Percentiles rank a stretch among this genome's conserved stretches.
phyloP scores from a whole-genome alignment of 2,113 vertebrate species.

The Daphoenositta chrysoptera region DNA sequence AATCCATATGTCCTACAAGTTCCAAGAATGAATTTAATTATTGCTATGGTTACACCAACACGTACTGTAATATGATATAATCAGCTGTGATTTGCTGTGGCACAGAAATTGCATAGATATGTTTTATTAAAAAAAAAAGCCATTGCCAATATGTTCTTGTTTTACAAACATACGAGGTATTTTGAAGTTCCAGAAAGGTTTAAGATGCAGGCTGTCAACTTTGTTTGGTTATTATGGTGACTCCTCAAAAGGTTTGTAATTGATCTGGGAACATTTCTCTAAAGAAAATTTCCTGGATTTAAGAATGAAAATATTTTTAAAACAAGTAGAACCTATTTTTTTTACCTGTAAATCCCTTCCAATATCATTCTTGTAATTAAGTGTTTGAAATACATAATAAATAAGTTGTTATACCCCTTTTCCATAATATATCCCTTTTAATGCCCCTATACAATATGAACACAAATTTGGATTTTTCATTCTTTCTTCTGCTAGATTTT shows the following conservation, averaged over 20 bases:
- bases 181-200: conserved; percentile 21
- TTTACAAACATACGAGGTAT: conserved; percentile 32
- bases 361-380: not conserved
- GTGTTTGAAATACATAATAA: not conserved
- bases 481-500: not conserved
- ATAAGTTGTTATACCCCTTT: not conserved
- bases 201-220: conserved; percentile 15
- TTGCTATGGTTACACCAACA: conserved; percentile 45
- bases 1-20: not conserved
- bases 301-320: not conserved
- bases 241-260: not conserved
- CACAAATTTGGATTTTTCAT: not conserved
- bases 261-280: not conserved
- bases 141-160: conserved; percentile 24
- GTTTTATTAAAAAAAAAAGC: conserved; percentile 26
- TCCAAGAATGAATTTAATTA: conserved; percentile 26
- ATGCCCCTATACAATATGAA: not conserved
- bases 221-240: not conserved
- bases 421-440: not conserved
- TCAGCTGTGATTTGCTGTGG: conserved; percentile 26
- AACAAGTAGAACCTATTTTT: not conserved
- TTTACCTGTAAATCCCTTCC: not conserved
- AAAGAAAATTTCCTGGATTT: not conserved
- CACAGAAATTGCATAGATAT: conserved; percentile 28
- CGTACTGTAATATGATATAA: conserved; percentile 22